These are phyloP conservation scores for Sarcophaga variegata DNA, from an alignment of 2,888 invertebrate species.

Conservation along the genomic window DNA sequence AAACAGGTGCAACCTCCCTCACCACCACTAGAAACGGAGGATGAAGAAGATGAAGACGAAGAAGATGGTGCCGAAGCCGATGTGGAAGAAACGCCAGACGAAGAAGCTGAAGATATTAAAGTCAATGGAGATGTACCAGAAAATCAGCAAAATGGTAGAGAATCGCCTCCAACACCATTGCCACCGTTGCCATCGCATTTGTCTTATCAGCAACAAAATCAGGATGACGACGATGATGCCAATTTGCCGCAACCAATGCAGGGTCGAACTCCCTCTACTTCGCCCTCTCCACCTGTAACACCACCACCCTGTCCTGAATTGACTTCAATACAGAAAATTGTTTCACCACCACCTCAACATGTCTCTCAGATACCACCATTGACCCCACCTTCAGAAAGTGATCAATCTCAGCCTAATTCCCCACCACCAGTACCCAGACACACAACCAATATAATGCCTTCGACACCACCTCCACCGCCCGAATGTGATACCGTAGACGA, in stretches of 20 bases:
- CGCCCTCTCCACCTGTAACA: conserved; percentile 80
- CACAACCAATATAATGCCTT: conserved; percentile 56
- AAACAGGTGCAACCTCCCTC: conserved; percentile 67
- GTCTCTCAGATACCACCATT: conserved; percentile 74
- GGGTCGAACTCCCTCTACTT: conserved; percentile 76
- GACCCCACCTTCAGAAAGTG: conserved; percentile 79
- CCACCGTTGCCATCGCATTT: conserved; percentile 79
- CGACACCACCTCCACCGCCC: conserved; percentile 69
- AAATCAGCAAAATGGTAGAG: conserved; percentile 56
- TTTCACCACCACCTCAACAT: conserved; percentile 77
- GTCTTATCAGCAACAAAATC: conserved; percentile 75
- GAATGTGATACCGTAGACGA: conserved; percentile 67
- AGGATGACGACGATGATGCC: conserved; percentile 57
- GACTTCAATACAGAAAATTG: conserved; percentile 72
- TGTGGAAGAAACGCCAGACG: conserved; percentile 70
- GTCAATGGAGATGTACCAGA: conserved; percentile 56
- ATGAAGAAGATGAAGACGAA: conserved; percentile 71
- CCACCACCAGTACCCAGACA: conserved; percentile 73
- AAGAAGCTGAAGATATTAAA: conserved; percentile 56
- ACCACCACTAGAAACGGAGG: conserved; percentile 72
- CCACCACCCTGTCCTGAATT: conserved; percentile 76
- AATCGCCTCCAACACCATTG: conserved; percentile 78
- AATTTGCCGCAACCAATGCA: conserved; percentile 67
- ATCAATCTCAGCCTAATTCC: conserved; percentile 78
- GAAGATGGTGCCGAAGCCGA: conserved; percentile 73